These are phyloP conservation scores for Tetranychus cinnabarinus DNA, from an alignment of 1,140 invertebrate species.

Conservation along the genomic window DNA sequence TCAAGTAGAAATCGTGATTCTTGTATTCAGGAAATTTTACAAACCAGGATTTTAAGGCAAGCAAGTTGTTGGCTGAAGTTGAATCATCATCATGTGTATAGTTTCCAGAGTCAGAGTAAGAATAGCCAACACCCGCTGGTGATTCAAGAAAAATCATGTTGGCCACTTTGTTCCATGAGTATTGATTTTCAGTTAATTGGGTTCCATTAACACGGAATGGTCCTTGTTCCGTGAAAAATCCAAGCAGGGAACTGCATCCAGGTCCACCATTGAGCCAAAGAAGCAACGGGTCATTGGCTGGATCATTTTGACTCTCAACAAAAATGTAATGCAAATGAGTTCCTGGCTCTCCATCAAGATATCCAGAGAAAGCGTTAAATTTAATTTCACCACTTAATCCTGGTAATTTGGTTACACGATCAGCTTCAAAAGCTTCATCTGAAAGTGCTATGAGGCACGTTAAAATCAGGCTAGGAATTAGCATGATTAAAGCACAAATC, in stretches of 20 bases:
- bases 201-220: slow-evolving; percentile 24
- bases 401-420: slow-evolving; percentile 10
- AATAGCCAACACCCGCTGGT: slow-evolving; percentile 31
- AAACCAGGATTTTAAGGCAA: slow-evolving; percentile 27
- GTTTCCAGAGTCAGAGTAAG: slow-evolving; percentile 25
- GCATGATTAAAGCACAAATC: too few species aligned
- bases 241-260: slow-evolving; percentile 28
- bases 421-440: background rate
- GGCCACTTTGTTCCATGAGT: slow-evolving; percentile 35
- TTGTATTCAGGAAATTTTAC: slow-evolving; percentile 25
- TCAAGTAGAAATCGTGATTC: slow-evolving; percentile 22
- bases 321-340: slow-evolving; percentile 22
- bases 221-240: slow-evolving; percentile 27
- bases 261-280: slow-evolving; percentile 34
- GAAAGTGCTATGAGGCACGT: too few species aligned
- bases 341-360: slow-evolving; percentile 14
- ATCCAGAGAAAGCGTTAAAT: slow-evolving; percentile 18
- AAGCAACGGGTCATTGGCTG: slow-evolving; percentile 25
- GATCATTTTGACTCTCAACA: slow-evolving; percentile 24
- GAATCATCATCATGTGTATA: slow-evolving; percentile 26
- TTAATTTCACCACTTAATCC: slow-evolving; percentile 11
- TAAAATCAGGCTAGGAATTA: too few species aligned
- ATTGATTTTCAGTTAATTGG: slow-evolving; percentile 21
- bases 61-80: slow-evolving; percentile 21
- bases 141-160: slow-evolving; percentile 41